Percentiles rank a stretch among this genome's conserved stretches.
Evolutionary conservation across 2,888 invertebrate species (phyloP).

Genomic region (Thera britannica): DNA sequence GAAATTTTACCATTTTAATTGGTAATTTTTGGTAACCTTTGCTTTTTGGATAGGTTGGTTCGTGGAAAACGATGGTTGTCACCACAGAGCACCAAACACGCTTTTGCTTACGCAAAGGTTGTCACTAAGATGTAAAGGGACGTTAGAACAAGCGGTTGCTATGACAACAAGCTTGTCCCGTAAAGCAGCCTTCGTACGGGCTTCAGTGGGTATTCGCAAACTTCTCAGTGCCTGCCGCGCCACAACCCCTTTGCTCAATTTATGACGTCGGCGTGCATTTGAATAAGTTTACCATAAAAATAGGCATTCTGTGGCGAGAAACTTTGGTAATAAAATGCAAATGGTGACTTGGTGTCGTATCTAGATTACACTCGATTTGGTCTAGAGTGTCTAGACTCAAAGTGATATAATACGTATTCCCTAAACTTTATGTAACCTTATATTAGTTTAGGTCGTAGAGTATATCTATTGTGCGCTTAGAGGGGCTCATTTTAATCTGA

Average conservation of each 20-base stretch:
- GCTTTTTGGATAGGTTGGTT: not conserved
- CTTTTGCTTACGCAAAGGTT: no score
- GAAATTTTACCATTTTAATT: no score
- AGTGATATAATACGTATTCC: constrained; percentile 22
- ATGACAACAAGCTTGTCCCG: constrained; percentile 29
- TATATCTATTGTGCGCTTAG: not conserved
- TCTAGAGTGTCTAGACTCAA: constrained; percentile 50
- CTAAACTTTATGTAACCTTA: constrained; percentile 34
- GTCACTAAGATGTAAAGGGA: not conserved
- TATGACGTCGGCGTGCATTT: constrained; percentile 79
- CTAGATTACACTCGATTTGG: constrained; percentile 50
- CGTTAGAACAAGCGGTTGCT: constrained; percentile 5
- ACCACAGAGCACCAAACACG: no score
- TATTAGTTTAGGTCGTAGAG: constrained; percentile 20
- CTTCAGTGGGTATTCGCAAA: constrained; percentile 46
- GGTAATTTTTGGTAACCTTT: no score
- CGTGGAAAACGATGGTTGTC: not conserved
- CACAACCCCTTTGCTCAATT: constrained; percentile 77
- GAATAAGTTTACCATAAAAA: constrained; percentile 83
- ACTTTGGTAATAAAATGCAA: constrained; percentile 84
- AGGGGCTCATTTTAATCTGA: not conserved
- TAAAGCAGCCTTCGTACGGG: constrained; percentile 33
- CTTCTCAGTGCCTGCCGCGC: constrained; percentile 68
- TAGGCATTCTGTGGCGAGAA: constrained; percentile 76
- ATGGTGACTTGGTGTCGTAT: constrained; percentile 72